Evolutionary conservation across 2,113 vertebrate species (phyloP).

Genomic region (Triplophysa rosa): DNA sequence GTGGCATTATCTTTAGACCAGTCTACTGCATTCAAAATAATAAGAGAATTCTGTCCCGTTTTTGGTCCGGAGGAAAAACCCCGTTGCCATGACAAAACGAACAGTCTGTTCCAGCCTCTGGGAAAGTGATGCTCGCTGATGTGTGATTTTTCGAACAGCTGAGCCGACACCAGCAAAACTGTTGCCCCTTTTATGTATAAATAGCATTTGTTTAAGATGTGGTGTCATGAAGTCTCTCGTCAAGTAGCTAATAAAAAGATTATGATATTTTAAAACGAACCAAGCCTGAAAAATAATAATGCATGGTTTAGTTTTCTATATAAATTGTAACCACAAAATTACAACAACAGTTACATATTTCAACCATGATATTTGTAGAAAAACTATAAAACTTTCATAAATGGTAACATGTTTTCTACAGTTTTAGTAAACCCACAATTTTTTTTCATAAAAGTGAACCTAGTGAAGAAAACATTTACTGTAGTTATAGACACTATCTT

Average conservation of each 20-base stretch:
- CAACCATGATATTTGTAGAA: too few species aligned
- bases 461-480: constrained; percentile 23
- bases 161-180: constrained; percentile 12
- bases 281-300: too few species aligned
- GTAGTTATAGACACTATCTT: neutral
- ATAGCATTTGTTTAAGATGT: neutral
- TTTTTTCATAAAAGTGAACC: too few species aligned
- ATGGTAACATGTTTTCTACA: too few species aligned
- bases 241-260: neutral
- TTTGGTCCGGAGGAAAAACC: constrained; percentile 23
- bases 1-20: neutral
- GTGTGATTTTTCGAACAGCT: constrained; percentile 28
- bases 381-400: too few species aligned
- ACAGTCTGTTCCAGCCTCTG: constrained; percentile 23
- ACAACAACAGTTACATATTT: too few species aligned
- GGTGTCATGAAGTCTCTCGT: neutral
- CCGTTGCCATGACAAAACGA: constrained; percentile 56
- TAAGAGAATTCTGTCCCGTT: constrained; percentile 2
- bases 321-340: too few species aligned
- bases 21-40: neutral
- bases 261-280: too few species aligned
- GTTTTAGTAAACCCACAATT: too few species aligned
- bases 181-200: neutral
- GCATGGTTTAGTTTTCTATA: too few species aligned
- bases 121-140: constrained; percentile 25